Evolutionary conservation across 1,140 invertebrate species (phyloP).

Genomic region (Macrosteles quadrilineatus): DNA sequence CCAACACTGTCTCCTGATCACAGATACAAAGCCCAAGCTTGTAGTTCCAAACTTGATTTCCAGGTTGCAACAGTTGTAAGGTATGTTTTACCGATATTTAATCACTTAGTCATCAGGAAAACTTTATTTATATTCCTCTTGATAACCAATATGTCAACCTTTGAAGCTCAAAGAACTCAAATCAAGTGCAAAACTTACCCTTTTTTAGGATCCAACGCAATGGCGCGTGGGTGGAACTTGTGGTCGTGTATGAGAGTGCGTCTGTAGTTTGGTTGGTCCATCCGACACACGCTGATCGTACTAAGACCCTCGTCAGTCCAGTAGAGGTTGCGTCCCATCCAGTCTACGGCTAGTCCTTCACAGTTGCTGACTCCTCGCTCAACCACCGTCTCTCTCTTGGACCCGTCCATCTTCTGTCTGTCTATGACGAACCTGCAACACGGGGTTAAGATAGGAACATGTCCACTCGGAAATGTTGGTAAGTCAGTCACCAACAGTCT

Average conservation of each 20-base stretch:
- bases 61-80: too few relatives aligned
- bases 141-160: too few relatives aligned
- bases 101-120: too few relatives aligned
- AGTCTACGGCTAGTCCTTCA: constrained; percentile 75
- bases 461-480: too few relatives aligned
- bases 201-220: constrained; percentile 67
- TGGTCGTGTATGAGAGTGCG: constrained; percentile 58
- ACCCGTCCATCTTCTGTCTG: constrained; percentile 51
- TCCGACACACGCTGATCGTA: constrained; percentile 61
- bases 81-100: too few relatives aligned
- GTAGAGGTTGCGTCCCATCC: constrained; percentile 78
- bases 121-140: too few relatives aligned
- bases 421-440: constrained; percentile 53
- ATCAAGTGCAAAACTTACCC: constrained; percentile 49
- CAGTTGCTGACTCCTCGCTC: constrained; percentile 57
- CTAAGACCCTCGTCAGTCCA: constrained; percentile 72
- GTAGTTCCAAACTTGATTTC: too few relatives aligned
- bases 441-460: constrained; percentile 23
- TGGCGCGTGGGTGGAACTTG: constrained; percentile 61
- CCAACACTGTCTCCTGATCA: too few relatives aligned
- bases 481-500: too few relatives aligned
- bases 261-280: constrained; percentile 55
- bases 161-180: too few relatives aligned
- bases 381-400: constrained; percentile 49
- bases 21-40: too few relatives aligned